Conservation (phyloP, 1,140 invertebrate species). For the Agrypnia vestita region DNA sequence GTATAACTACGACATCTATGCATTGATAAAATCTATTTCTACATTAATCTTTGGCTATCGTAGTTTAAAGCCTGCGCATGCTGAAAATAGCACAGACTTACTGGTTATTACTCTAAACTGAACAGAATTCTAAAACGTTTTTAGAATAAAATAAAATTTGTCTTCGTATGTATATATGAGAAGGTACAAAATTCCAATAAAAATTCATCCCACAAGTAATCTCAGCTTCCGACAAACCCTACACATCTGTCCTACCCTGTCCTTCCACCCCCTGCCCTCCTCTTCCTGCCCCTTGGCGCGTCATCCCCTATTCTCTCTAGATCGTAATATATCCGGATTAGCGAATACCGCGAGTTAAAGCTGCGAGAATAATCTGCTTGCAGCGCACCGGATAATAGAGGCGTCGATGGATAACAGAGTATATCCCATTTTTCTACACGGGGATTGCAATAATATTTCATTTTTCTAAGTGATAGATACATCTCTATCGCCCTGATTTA, state of each 20-base stretch:
- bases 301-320: constrained; percentile 13
- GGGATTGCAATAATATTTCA: not conserved
- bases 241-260: constrained; percentile 20
- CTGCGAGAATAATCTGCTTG: constrained; percentile 47
- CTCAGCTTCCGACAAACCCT: constrained; percentile 2
- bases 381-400: constrained; percentile 33
- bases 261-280: not conserved
- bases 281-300: not conserved
- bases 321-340: constrained; percentile 60
- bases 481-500: no score
- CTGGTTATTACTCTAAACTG: no score
- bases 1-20: no score
- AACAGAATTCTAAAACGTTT: no score
- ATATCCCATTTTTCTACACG: constrained; percentile 1
- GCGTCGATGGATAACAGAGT: constrained; percentile 5
- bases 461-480: no score
- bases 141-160: no score
- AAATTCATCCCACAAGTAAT: constrained; percentile 15
- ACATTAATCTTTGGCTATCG: no score
- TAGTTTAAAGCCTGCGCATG: no score
- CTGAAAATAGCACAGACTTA: no score
- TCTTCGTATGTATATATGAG: no score
- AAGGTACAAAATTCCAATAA: not conserved
- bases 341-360: constrained; percentile 42
- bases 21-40: no score